These are phyloP conservation scores for Triplophysa rosa DNA, from an alignment of 2,113 vertebrate genomes.

Conservation along the genomic window DNA sequence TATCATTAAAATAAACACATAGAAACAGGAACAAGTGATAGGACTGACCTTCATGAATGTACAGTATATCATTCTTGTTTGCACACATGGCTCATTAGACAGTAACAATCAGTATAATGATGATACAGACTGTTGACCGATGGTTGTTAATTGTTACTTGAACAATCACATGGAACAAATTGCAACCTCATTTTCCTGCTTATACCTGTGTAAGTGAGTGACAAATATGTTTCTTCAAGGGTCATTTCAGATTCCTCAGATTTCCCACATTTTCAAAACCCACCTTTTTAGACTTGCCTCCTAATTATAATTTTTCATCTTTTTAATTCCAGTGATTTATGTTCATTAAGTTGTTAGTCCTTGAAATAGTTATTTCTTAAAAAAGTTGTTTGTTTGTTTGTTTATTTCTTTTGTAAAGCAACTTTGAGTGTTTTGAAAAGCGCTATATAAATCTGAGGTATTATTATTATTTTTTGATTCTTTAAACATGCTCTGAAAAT, in stretches of 20 bases:
- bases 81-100: too few relatives aligned
- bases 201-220: too few relatives aligned
- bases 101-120: too few relatives aligned
- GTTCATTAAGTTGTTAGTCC: background rate
- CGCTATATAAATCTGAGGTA: too few relatives aligned
- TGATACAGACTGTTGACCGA: too few relatives aligned
- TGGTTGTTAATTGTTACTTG: too few relatives aligned
- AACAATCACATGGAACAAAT: constrained; percentile 8
- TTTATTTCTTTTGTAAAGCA: background rate
- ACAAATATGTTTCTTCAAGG: too few relatives aligned
- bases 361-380: background rate
- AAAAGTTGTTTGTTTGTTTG: constrained; percentile 2
- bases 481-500: constrained; percentile 6
- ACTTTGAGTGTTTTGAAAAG: background rate
- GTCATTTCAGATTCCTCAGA: too few relatives aligned
- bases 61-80: too few relatives aligned
- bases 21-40: background rate
- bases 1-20: constrained; percentile 5
- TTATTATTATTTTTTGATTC: background rate
- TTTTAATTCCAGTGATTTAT: background rate
- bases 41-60: too few relatives aligned
- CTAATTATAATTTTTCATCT: background rate
- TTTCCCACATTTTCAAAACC: background rate
- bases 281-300: background rate
- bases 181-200: background rate